Evolutionary conservation across 2,888 invertebrate species (phyloP), one percentile per base, ranked within the genome.

Genomic region (Leucophenga montana): DNA sequence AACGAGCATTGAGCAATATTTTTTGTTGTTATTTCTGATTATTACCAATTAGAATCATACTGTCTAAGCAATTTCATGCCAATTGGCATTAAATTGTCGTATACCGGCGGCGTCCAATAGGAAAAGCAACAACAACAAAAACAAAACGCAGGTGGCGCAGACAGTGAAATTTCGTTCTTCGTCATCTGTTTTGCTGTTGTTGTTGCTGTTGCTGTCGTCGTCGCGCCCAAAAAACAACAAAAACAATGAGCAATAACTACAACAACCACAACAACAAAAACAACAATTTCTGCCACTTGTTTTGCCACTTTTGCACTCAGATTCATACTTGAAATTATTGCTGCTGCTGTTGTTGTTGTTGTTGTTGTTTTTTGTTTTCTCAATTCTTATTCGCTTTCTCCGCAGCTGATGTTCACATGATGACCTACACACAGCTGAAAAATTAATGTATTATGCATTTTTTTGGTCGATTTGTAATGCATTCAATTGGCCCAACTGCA

Each of bases 281-380:
- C 46, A 46, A 46, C 62, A 64, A 64, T 22, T 22, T 64, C 46
- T 44, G 75, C 78, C 78, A 78, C 78, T 78, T 78, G 78, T 78
- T 78, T 78, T 78, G 77, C 78, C 73, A 78, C 78, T 78, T 78
- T 78, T 75, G 68, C 73, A 71, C 72, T 71, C 67, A 64, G 71
- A 65, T 74, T 65, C 39, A 64, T 16, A 44, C 59, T 67, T 64
- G 61, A 48, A 68, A 20, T 44, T 67, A 18, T 59, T 69, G 66
- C 50, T 67, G 64, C 59, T 73, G 56, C 67, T 62, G 53, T 68
- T 53, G 57, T 66, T 72, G 33, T 71, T 68, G 48, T 74, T 74
- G 20, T 67, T 57, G 31, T 62, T 69, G 61, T 62, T 46, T 65
- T 66, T 39, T 8, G 39, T 39, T 33, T 33, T 33, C 39, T 39